Base-by-base conservation (phyloP, 2,113 vertebrate genomes). In the Acrocephalus arundinaceus region DNA sequence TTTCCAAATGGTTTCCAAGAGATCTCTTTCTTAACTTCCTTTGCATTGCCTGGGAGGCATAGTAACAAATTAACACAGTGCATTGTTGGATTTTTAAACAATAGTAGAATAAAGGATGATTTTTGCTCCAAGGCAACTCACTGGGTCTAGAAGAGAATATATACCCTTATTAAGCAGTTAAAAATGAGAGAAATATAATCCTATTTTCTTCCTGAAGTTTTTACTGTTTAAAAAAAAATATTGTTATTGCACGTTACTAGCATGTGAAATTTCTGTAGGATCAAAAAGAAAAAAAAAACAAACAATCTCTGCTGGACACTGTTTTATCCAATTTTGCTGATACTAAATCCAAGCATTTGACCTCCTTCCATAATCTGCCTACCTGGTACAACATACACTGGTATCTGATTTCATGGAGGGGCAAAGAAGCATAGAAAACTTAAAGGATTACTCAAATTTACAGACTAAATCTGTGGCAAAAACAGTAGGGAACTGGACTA, bases 1-100 rank as follows among this genome's bases (percentile, higher is more conserved):
- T 90, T 96, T 93, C 63, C 79, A 91, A 97, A 95, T 78, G 85
- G 80, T 65, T 91, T 80, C 77, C 88, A 91, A 92, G 22, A 70
- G 27, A 25, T 84, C 80, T 92, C 61, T 68, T 75, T 84, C 43
- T 84, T 81, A 71, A 92, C n/a, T 93, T 89, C 77, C 82, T 90
- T 58, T 80, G 70, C 76, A 45, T 54, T 94, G 68, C 71, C 71
- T 78, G 86, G 83, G 73, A 95, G 46, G 89, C 88, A 63, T 21
- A 94, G 79, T 48, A 94, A 94, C 87, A 89, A 96, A 92, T 93
- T 37, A 94, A 31, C 57, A 83, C 6, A 80, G 18, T 24, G 70
- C 49, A 80, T 54, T 75, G 62, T 23, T 79, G 28, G 30, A 55
- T 67, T 88, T 71, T 96, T 84, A 85, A 85, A 88, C 75, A 93